Evolutionary conservation across 2,888 invertebrate species (phyloP), one percentile per base, ranked within the genome.

Genomic region (Ctena decussata): DNA sequence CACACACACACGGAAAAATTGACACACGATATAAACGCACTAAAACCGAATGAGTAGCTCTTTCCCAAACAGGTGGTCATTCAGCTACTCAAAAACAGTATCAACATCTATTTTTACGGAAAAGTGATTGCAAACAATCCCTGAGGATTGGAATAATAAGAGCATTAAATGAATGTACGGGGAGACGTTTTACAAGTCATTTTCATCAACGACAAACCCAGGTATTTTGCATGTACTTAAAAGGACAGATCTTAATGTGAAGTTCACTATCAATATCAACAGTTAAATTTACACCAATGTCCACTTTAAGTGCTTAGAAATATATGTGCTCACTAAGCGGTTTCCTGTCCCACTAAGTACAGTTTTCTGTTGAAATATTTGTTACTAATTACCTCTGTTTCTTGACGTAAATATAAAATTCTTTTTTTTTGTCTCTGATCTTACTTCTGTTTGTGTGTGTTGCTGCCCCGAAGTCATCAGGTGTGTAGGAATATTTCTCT

Each of bases 401-500:
- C 82, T 11, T 44, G n/a, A 35, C 80, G 82, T n/a, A 83, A 57
- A 70, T 83, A 78, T 21, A 70, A 18, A 39, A 83, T 83, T 27
- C 53, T 49, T 24, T 15, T n/a, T 8, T 8, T 15, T n/a, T n/a
- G n/a, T 41, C 70, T n/a, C 5, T 24, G 12, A 69, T 60, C 27
- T 57, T 30, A 27, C 75, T 11, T 32, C 79, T n/a, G 12, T 80
- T 76, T n/a, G 18, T 30, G 70, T 74, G 79, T n/a, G 79, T 83
- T 27, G 71, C 60, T 37, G 53, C 60, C 53, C 81, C 81, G 11
- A 84, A 77, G 57, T 81, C 60, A 39, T 84, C 81, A 18, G 84
- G 81, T 0, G 84, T 85, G 39, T 77, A 85, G 1, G 30, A 60
- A 30, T 83, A 79, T 30, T 75, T 83, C 37, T 83, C 83, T 70